Evolutionary conservation across 2,888 invertebrate species (phyloP), one percentile per base, ranked within the genome.

Genomic region (Cephus pulcher): DNA sequence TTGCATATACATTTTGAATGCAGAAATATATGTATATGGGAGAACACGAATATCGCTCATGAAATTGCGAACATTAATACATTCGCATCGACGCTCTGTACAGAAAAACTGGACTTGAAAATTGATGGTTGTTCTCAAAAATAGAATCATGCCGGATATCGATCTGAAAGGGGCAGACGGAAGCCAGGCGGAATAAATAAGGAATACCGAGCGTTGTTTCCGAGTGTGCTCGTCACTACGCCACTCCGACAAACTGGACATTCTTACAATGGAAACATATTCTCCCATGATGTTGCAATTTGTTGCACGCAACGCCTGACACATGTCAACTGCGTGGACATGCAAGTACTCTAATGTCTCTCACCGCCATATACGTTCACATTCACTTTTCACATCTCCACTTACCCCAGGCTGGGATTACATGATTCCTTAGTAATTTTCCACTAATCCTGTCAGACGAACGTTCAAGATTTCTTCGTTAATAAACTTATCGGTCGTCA

Each of bases 221-320:
- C 56, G 23, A 15, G 23, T 23, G 56, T 23, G 2, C 56, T 56
- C 23, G 56, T 56, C 56, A 23, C 56, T 15, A 56, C 1, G 9
- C 2, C 56, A 56, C 23, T 23, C 23, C 56, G 56, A 40, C 56
- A 56, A 56, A 56, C 56, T 56, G 15, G 56, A 56, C 40, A 15
- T 23, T 56, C 56, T 56, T 56, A 56, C 56, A 56, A 23, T 23
- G 56, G 23, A 56, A 56, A 23, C 23, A 56, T 56, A 9, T 56
- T 56, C 23, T 56, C 23, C 23, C 23, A 56, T 23, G 56, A 56
- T 23, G 56, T 81, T 79, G 79, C 83, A 84, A 87, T 87, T 87
- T 84, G 82, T 83, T 77, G 82, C 84, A 83, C 82, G 84, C 83
- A 82, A 84, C 79, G 78, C 74, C 75, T 78, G 82, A 84, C 82